A percentile compares a stretch with the other conserved stretches of the same genome.
Evolutionary conservation across 2,888 invertebrate genomes (phyloP).

Genomic region (Hydroisotoma schaefferi): DNA sequence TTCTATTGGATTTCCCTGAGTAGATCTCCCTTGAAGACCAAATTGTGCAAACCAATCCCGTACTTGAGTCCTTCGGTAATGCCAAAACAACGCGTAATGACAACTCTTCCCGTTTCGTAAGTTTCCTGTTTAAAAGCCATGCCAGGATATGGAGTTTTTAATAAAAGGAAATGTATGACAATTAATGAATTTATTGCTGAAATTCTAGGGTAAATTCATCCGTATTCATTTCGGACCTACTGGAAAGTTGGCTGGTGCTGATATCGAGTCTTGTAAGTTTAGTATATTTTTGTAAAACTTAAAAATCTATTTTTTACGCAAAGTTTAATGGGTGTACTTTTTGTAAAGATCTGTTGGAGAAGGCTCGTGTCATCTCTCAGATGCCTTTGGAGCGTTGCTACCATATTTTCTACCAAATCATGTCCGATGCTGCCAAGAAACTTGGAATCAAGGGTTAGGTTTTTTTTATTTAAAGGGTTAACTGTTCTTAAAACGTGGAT

Average conservation of each 20-base stretch:
- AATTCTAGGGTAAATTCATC: slow-evolving; percentile 95
- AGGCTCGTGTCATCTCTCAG: slow-evolving; percentile 99
- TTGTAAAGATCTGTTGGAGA: slow-evolving; percentile 87
- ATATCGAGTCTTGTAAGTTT: slow-evolving; percentile 92
- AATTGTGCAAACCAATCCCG: slow-evolving; percentile 99
- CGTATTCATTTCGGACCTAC: slow-evolving; percentile 99
- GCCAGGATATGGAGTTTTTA: not conserved
- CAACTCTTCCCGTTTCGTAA: slow-evolving; percentile 99
- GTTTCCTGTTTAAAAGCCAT: slow-evolving; percentile 55
- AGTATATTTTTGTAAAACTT: not conserved
- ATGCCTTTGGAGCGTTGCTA: slow-evolving; percentile 96
- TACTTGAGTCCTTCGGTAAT: slow-evolving; percentile 99
- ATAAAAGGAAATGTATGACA: not conserved
- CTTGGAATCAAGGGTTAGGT: slow-evolving; percentile 56
- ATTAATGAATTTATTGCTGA: not conserved
- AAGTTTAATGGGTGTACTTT: slow-evolving; percentile 33
- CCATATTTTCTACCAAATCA: slow-evolving; percentile 99
- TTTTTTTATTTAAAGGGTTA: not conserved
- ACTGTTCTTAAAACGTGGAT: too few relatives aligned
- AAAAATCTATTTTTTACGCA: not conserved
- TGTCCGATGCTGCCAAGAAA: slow-evolving; percentile 78
- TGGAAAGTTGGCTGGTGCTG: slow-evolving; percentile 99
- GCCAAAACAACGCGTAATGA: slow-evolving; percentile 99
- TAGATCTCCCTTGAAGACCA: slow-evolving; percentile 73
- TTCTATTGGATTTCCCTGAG: not conserved